Percentiles rank a stretch among this genome's conserved stretches.
phyloP scores from a whole-genome alignment of 1,140 invertebrate species.

The Heliconius himera region DNA sequence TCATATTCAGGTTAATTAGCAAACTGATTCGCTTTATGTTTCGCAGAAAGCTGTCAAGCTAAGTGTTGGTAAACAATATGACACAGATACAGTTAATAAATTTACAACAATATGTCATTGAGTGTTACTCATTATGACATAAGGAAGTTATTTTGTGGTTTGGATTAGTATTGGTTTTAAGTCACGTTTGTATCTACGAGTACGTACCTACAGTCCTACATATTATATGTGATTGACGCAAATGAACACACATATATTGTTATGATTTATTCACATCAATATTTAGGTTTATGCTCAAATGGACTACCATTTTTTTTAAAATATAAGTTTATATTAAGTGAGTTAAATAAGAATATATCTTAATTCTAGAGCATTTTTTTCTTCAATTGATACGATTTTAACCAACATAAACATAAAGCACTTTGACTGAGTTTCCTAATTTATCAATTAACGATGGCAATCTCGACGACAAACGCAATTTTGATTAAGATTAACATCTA shows the following conservation, averaged over 20 bases:
- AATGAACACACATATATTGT: neutral
- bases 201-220: neutral
- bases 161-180: neutral
- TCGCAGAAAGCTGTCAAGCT: slow-evolving; percentile 18
- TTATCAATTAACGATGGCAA: slow-evolving; percentile 27
- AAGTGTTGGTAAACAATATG: slow-evolving; percentile 21
- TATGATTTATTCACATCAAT: neutral
- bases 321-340: neutral
- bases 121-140: slow-evolving; percentile 12
- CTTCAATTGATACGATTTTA: neutral
- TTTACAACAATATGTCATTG: slow-evolving; percentile 12
- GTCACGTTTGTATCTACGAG: slow-evolving; percentile 8
- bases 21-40: neutral
- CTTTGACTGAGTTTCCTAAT: slow-evolving; percentile 17
- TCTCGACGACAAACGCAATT: slow-evolving; percentile 35
- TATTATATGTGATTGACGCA: neutral
- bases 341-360: neutral
- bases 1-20: neutral
- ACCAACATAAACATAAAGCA: neutral
- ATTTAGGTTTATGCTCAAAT: neutral
- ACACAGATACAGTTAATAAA: slow-evolving; percentile 13
- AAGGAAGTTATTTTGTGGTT: slow-evolving; percentile 9
- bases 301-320: neutral
- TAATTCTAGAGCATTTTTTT: neutral
- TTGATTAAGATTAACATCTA: slow-evolving; percentile 33